A percentile compares a stretch with the other conserved stretches of the same genome.
Conservation (phyloP, 2,888 invertebrate species). For the Chironomus riparius region DNA sequence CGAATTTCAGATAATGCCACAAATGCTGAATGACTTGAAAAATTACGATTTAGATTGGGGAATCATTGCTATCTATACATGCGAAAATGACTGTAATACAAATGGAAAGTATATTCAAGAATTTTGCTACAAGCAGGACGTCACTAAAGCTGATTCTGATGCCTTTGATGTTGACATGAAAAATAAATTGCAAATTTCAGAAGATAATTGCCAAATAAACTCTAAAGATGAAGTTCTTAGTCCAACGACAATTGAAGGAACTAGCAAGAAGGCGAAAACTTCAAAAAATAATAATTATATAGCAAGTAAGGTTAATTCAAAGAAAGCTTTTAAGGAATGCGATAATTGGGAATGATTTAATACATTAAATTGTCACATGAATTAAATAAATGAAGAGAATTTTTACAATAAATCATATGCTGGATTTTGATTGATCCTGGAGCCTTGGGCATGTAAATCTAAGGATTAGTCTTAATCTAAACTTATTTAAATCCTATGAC, state of each 20-base stretch:
- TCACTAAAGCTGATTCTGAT: slow-evolving; percentile 32
- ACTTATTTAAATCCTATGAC: too few relatives aligned
- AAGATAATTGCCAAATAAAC: too few relatives aligned
- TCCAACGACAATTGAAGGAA: too few relatives aligned
- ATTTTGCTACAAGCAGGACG: slow-evolving; percentile 54
- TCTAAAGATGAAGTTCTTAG: too few relatives aligned
- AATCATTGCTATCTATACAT: slow-evolving; percentile 75
- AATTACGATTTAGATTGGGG: slow-evolving; percentile 84
- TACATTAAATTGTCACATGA: not conserved
- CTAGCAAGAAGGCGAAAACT: not conserved
- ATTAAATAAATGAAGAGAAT: not conserved
- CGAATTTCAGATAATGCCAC: slow-evolving; percentile 90
- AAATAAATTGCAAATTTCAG: not conserved
- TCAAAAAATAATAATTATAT: too few relatives aligned
- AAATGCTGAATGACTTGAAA: slow-evolving; percentile 60
- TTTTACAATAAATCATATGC: not conserved
- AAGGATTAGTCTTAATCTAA: too few relatives aligned
- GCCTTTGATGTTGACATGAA: not conserved
- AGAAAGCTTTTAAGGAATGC: not conserved
- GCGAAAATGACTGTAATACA: slow-evolving; percentile 62
- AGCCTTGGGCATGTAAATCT: too few relatives aligned
- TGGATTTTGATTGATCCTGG: too few relatives aligned
- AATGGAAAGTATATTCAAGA: slow-evolving; percentile 64
- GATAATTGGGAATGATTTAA: not conserved
- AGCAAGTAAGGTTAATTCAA: not conserved